Percentiles rank a stretch among this genome's conserved stretches.
phyloP scores from a whole-genome alignment of 2,888 invertebrate species.

The Entomobrya multifasciata region DNA sequence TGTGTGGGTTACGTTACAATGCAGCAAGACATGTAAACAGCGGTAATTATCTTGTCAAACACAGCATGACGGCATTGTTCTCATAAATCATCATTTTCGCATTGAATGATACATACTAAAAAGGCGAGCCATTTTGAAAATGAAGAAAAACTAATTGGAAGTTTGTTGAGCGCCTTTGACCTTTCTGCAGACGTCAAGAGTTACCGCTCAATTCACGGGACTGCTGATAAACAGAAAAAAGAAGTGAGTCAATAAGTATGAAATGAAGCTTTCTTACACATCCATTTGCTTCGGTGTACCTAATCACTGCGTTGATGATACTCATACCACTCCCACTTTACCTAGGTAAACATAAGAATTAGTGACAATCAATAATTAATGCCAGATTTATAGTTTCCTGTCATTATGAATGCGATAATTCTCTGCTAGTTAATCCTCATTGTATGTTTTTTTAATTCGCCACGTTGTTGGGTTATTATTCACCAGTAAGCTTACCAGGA shows the following conservation, averaged over 20 bases:
- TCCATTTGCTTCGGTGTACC: neutral
- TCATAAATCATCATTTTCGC: slow-evolving; percentile 61
- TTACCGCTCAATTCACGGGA: slow-evolving; percentile 52
- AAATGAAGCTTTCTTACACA: neutral
- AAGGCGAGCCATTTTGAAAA: neutral
- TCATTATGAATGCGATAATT: slow-evolving; percentile 9
- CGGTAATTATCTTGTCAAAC: slow-evolving; percentile 67
- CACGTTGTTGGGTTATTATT: no score
- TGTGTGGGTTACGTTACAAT: slow-evolving; percentile 27
- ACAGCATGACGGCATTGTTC: slow-evolving; percentile 51
- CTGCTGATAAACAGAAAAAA: slow-evolving; percentile 11
- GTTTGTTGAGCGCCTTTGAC: slow-evolving; percentile 57
- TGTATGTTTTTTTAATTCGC: no score
- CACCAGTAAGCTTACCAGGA: no score
- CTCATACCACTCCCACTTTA: slow-evolving; percentile 28
- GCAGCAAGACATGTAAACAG: slow-evolving; percentile 18
- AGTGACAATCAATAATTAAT: slow-evolving; percentile 57
- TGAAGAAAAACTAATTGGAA: slow-evolving; percentile 40
- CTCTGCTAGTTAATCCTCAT: neutral
- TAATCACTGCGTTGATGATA: neutral
- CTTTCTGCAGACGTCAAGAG: slow-evolving; percentile 26
- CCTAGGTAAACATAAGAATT: no score
- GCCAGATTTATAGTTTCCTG: slow-evolving; percentile 63
- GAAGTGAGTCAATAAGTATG: slow-evolving; percentile 52
- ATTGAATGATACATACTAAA: slow-evolving; percentile 46